Evolutionary conservation across 2,113 vertebrate genomes (phyloP), one percentile per base, ranked within the genome.

Genomic region (Triplophysa tibetana): DNA sequence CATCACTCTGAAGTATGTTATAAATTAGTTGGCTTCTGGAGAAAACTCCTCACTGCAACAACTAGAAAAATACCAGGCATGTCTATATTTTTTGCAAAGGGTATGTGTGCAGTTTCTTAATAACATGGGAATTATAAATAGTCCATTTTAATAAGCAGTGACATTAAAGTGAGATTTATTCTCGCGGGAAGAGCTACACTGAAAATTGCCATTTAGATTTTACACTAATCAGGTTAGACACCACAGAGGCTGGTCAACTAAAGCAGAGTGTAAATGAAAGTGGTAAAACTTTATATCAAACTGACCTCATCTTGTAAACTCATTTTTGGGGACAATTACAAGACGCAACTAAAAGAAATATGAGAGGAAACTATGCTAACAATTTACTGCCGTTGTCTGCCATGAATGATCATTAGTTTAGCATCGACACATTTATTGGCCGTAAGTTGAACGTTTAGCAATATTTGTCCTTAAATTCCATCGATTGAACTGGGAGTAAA

Each of bases 171-270:
- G 45, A 82, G 85, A 82, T 82, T 82, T 78, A 77, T 82, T 84
- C 85, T 80, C 58, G 0, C 54, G 80, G 77, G 85, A 81, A 29
- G 56, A 82, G 82, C 80, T 74, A 80, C 58, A 24, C 50, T 17
- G 48, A 77, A 78, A 82, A 82, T 86, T 84, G 85, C 77, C 82
- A 86, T 84, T 84, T 79, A 74, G 82, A 79, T 77, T 84, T 80
- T 63, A 80, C 74, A 80, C 77, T 85, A 84, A 82, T 86, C 80
- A 84, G 80, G 74, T 72, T 80, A 78, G 77, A 84, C 77, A 75
- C 73, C 81, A 78, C 73, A 66, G 64, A 70, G 79, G 63, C 72
- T 70, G 80, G 21, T 78, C 74, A 82, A 82, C 76, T 54, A 72
- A 79, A 70, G 62, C 73, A 26, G 26, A 77, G 62, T 16, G 78